A percentile compares a stretch with the other conserved stretches of the same genome.
Evolutionary conservation across 2,113 vertebrate genomes (phyloP).

Genomic region (Notarius lentiginosus): DNA sequence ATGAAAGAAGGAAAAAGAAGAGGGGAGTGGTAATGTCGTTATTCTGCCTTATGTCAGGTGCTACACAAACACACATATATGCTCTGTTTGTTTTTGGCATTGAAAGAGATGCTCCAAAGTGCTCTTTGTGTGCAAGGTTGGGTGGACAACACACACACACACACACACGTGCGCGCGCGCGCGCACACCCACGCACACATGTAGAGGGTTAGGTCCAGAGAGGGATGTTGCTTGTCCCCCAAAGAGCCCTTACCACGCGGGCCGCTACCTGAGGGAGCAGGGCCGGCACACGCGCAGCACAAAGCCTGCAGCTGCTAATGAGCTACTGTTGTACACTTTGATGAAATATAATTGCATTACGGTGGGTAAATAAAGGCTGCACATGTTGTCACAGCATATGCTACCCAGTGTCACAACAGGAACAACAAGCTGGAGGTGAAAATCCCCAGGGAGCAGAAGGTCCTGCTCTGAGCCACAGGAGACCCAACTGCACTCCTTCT

Average conservation of each 20-base stretch:
- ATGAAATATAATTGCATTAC: slow-evolving; percentile 93
- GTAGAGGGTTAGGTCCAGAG: slow-evolving; percentile 27
- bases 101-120: slow-evolving; percentile 54
- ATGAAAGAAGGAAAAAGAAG: slow-evolving; percentile 59
- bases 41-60: slow-evolving; percentile 68
- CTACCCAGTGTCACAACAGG: slow-evolving; percentile 88
- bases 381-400: slow-evolving; percentile 91
- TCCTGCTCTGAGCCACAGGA: slow-evolving; percentile 56
- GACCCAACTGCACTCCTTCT: slow-evolving; percentile 49
- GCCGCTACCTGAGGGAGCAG: slow-evolving; percentile 70
- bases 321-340: slow-evolving; percentile 98
- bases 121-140: slow-evolving; percentile 46
- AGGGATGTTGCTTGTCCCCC: slow-evolving; percentile 45
- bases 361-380: slow-evolving; percentile 92
- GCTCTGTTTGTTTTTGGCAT: slow-evolving; percentile 65
- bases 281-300: slow-evolving; percentile 70
- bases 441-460: slow-evolving; percentile 64
- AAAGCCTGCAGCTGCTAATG: slow-evolving; percentile 85
- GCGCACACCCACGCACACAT: background rate
- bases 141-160: slow-evolving; percentile 21
- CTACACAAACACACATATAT: slow-evolving; percentile 45
- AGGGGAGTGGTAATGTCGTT: slow-evolving; percentile 60
- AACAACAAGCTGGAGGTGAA: slow-evolving; percentile 72
- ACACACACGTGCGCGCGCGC: background rate
- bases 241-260: slow-evolving; percentile 41